Base-by-base conservation (phyloP, 2,113 vertebrate species). In the Podarcis cretensis region DNA sequence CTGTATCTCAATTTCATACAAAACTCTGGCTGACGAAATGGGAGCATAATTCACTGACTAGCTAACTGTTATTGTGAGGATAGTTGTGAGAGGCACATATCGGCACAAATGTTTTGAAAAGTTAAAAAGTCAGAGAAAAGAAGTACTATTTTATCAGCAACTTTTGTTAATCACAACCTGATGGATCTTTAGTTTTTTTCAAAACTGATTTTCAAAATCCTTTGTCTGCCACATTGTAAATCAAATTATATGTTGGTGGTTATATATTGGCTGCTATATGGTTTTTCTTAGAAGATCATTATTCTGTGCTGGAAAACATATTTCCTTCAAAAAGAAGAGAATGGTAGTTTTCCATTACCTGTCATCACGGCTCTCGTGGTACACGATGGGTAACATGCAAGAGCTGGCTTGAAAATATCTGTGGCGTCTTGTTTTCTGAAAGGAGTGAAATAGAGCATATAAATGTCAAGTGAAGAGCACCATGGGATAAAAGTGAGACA, bases 371-470 rank as follows among this genome's bases (percentile, higher is more conserved):
- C 90, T 81, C 89, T 89, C 86, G 81, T 73, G 23, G 89, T 54
- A 90, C 87, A 91, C 87, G 95, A 89, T 85, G 79, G 83, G 37
- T 89, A 93, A 90, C 86, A 89, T 90, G 88, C 87, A 89, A 71
- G 76, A 94, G 78, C 68, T 83, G 86, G 66, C 75, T 90, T 92
- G 87, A 93, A 89, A 91, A 81, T 94, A 90, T 95, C 92, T 94
- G 84, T 90, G 92, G 83, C 91, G 74, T 89, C 59, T 85, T 88
- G 48, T 88, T 73, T 85, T 73, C 63, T 93, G 78, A 94, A 93
- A 95, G 94, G 91, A 94, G 89, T 91, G 94, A 94, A 93, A 94
- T 87, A 93, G 93, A 96, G 90, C 92, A 76, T 94, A 92, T 88
- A 93, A 94, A 93, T 83, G 89, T 81, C 76, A 90, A 91, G 92